Conservation (phyloP, 2,888 invertebrate species). For the Drosophila limbata region DNA sequence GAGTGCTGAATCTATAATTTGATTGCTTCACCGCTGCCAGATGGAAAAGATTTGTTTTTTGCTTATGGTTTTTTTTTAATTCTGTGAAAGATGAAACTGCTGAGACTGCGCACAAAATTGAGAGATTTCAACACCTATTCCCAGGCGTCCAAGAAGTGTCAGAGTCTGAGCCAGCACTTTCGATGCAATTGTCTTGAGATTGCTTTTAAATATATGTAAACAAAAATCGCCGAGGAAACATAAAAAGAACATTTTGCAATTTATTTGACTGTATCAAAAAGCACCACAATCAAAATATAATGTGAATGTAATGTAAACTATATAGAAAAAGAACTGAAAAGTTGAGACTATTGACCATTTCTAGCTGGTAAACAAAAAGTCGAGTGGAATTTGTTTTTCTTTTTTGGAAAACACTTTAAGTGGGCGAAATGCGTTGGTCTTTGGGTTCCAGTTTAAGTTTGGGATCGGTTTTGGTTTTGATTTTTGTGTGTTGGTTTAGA, state of each 20-base stretch:
- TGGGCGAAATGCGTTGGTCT: constrained; percentile 14
- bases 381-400: background rate
- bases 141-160: constrained; percentile 44
- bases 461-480: background rate
- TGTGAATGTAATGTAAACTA: background rate
- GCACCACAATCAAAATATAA: background rate
- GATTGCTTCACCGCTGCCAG: constrained; percentile 57
- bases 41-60: background rate
- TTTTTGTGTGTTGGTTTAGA: constrained; percentile 15
- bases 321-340: background rate
- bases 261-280: constrained; percentile 15
- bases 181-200: constrained; percentile 58
- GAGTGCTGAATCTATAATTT: constrained; percentile 48
- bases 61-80: constrained; percentile 20
- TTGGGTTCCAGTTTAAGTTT: background rate
- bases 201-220: constrained; percentile 25
- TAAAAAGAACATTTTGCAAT: constrained; percentile 60
- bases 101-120: constrained; percentile 47
- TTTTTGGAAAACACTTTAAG: constrained; percentile 3
- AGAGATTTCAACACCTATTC: constrained; percentile 74
- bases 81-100: constrained; percentile 70
- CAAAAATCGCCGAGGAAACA: constrained; percentile 35
- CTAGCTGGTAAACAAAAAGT: constrained; percentile 12
- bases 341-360: background rate
- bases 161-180: constrained; percentile 54